phyloP scores from a whole-genome alignment of 2,113 vertebrate species.

The Falcunculus frontatus region DNA sequence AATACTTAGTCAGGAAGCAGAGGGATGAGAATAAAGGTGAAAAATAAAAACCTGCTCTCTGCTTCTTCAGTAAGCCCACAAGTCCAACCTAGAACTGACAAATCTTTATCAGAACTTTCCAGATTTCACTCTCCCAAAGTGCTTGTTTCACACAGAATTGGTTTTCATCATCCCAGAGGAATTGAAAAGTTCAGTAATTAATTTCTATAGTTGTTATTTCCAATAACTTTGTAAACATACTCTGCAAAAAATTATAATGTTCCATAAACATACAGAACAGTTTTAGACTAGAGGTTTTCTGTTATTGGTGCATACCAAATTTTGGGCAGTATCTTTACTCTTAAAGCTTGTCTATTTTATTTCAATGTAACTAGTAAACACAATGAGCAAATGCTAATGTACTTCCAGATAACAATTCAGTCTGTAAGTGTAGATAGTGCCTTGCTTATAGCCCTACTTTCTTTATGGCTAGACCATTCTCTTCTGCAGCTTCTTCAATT shows the following conservation, averaged over 20 bases:
- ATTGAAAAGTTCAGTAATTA: background rate
- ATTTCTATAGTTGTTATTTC: background rate
- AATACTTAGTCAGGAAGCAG: background rate
- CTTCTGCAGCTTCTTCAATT: background rate
- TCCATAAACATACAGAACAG: background rate
- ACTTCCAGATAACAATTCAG: background rate
- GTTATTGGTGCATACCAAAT: background rate
- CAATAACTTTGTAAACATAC: background rate
- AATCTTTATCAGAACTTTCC: background rate
- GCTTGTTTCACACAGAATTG: background rate
- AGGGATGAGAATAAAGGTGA: background rate
- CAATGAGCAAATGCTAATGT: background rate
- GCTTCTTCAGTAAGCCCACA: background rate
- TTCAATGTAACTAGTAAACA: background rate
- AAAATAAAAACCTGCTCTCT: background rate
- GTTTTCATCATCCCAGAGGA: background rate
- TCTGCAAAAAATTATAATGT: background rate
- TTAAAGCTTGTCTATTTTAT: background rate
- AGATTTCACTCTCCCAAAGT: background rate
- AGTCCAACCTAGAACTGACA: background rate
- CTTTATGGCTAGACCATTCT: background rate
- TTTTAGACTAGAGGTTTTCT: background rate
- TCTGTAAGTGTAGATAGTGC: background rate
- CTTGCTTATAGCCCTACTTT: background rate
- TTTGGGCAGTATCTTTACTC: background rate